Evolutionary conservation across 2,888 invertebrate genomes (phyloP).

Genomic region (Pseudococcus viburni): DNA sequence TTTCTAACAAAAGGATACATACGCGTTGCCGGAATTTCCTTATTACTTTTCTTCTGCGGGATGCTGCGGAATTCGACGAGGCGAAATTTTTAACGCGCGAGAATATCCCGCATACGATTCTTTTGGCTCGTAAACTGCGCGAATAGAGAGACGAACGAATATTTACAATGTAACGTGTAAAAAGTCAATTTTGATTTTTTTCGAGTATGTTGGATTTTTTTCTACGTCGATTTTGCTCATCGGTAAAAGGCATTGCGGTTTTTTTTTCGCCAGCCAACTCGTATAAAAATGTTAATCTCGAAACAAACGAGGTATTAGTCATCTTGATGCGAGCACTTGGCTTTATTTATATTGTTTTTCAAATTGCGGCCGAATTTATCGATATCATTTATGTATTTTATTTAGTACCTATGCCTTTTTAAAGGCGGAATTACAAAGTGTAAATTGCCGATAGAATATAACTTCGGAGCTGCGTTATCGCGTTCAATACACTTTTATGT

Average conservation of each 20-base stretch:
- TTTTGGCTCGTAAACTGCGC: background rate
- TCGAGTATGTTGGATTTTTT: background rate
- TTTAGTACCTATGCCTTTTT: background rate
- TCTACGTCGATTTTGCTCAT: background rate
- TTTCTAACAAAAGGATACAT: conserved; percentile 60
- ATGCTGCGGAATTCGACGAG: conserved; percentile 30
- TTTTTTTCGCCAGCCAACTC: background rate
- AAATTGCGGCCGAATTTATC: background rate
- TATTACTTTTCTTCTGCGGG: conserved; percentile 45
- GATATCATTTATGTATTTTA: background rate
- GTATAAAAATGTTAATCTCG: background rate
- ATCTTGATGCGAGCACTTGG: background rate
- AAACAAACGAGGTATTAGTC: background rate
- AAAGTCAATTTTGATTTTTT: conserved; percentile 46
- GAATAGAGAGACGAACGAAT: background rate
- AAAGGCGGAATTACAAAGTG: conserved; percentile 25
- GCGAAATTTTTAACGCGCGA: conserved; percentile 48
- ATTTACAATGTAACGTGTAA: conserved; percentile 19
- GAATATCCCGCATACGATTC: conserved; percentile 36
- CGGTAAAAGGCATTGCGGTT: background rate
- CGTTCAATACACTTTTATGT: too few species aligned
- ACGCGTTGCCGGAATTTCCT: conserved; percentile 52
- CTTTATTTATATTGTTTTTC: background rate
- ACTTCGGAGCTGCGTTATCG: too few species aligned
- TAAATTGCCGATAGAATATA: background rate